phyloP scores from a whole-genome alignment of 2,888 invertebrate species.

The Lasiommata megera region DNA sequence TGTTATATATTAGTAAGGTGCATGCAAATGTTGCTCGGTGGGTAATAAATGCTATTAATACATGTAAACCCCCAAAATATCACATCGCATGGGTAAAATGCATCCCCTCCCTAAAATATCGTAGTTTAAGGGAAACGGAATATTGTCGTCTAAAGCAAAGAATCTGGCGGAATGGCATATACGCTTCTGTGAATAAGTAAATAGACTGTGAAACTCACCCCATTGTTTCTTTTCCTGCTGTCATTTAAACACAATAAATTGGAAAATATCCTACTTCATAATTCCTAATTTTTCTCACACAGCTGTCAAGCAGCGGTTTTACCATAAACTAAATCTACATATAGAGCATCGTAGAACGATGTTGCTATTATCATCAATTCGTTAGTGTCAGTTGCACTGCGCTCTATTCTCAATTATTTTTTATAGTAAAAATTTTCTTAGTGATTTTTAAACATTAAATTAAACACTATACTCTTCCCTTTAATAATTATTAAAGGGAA shows the following conservation, averaged over 20 bases:
- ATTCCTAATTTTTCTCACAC: slow-evolving; percentile 41
- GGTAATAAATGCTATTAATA: slow-evolving; percentile 7
- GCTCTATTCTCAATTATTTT: too few relatives aligned
- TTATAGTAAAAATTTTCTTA: too few relatives aligned
- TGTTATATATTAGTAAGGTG: slow-evolving; percentile 4
- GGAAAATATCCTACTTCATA: slow-evolving; percentile 49
- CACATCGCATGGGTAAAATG: slow-evolving; percentile 74
- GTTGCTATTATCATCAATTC: slow-evolving; percentile 16
- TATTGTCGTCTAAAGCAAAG: slow-evolving; percentile 37
- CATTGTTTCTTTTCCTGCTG: slow-evolving; percentile 91
- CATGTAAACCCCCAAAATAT: slow-evolving; percentile 61
- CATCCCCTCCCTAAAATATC: slow-evolving; percentile 79
- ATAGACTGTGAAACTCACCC: slow-evolving; percentile 81
- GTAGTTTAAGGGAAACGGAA: slow-evolving; percentile 54
- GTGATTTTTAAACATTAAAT: too few relatives aligned
- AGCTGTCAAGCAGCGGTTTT: slow-evolving; percentile 41
- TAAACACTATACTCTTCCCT: too few relatives aligned
- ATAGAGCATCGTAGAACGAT: neutral
- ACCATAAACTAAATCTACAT: slow-evolving; percentile 36
- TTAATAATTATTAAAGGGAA: too few relatives aligned
- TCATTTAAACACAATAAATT: slow-evolving; percentile 84
- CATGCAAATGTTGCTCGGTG: neutral
- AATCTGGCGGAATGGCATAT: neutral
- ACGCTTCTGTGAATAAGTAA: neutral
- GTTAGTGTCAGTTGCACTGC: neutral